A percentile compares a stretch with the other conserved stretches of the same genome.
Evolutionary conservation across 2,113 vertebrate genomes (phyloP).

Genomic region (rabbit (Oryctolagus cuniculus)): DNA sequence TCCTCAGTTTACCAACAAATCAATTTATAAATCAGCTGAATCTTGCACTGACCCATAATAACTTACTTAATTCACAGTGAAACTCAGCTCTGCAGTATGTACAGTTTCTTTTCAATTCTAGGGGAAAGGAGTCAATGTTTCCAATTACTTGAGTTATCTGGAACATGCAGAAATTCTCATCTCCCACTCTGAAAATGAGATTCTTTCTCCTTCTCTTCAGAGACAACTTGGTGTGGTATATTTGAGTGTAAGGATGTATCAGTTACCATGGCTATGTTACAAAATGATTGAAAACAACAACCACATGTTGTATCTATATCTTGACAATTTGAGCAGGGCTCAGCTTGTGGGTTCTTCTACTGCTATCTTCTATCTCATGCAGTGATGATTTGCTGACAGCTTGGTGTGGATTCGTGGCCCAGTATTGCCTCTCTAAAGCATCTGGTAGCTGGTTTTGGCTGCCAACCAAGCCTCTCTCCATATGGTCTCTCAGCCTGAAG

Average conservation of each 20-base stretch:
- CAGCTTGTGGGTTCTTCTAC: not conserved
- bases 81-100: not conserved
- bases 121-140: conserved; percentile 1
- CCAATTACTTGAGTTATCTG: not conserved
- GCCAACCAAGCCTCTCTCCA: not conserved
- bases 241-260: not conserved
- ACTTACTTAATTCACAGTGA: conserved; percentile 26
- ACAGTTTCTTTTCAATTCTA: not conserved
- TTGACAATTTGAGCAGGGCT: not conserved
- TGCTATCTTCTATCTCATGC: not conserved
- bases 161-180: not conserved
- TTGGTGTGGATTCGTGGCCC: not conserved
- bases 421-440: fast-evolving
- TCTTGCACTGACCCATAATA: not conserved
- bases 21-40: not conserved
- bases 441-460: not conserved
- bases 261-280: not conserved
- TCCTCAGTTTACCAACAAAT: conserved; percentile 21
- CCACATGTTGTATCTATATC: not conserved
- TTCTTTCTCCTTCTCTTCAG: not conserved
- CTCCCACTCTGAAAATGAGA: not conserved
- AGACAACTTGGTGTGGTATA: not conserved
- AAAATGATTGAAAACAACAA: not conserved
- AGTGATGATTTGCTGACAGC: not conserved
- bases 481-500: not conserved